Conservation (phyloP, 2,113 vertebrate genomes). For the Nicator chloris region DNA sequence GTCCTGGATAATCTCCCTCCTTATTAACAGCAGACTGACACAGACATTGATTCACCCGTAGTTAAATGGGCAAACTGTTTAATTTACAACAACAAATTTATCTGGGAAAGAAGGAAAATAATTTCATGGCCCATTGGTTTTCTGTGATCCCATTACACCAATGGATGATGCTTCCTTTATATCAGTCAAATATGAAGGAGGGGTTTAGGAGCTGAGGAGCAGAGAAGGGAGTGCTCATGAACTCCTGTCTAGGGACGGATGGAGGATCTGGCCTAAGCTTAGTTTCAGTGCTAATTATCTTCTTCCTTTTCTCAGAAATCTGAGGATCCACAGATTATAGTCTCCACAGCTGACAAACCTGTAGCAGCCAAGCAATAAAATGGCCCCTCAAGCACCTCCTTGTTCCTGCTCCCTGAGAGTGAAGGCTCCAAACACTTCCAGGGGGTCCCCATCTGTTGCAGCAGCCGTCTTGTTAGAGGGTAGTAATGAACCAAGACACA, state of each 20-base stretch:
- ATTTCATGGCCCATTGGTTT: slow-evolving; percentile 7
- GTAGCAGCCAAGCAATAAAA: background rate
- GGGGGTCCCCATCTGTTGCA: background rate
- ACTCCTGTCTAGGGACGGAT: background rate
- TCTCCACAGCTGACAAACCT: background rate
- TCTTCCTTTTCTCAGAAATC: background rate
- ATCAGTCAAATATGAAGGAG: background rate
- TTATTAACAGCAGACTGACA: background rate
- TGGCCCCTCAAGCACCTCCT: background rate
- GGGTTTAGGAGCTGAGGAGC: background rate
- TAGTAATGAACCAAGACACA: background rate
- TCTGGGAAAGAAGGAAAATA: slow-evolving; percentile 17
- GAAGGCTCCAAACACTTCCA: background rate
- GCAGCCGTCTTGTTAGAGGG: background rate
- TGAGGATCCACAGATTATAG: background rate
- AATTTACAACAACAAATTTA: background rate
- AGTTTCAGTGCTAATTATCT: background rate
- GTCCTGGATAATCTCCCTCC: background rate
- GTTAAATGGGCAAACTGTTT: background rate
- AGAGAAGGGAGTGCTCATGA: background rate
- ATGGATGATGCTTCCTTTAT: background rate
- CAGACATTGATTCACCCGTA: background rate
- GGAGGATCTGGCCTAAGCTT: background rate
- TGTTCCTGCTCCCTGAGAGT: accelerated
- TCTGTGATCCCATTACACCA: background rate